phyloP scores from a whole-genome alignment of 92 coral and sea anemone species.

The Heteractis magnifica region DNA sequence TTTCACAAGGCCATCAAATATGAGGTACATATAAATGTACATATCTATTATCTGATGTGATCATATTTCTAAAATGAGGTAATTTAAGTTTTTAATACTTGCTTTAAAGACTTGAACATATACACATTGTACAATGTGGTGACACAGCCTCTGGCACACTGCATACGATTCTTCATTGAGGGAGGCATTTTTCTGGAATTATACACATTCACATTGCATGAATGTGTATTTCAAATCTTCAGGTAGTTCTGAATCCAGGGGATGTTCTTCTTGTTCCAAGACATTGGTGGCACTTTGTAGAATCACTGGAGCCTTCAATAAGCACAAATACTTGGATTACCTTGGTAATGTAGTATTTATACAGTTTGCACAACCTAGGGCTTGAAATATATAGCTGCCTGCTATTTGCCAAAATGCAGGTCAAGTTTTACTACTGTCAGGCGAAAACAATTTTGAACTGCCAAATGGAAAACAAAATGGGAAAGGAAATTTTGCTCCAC shows the following conservation, averaged over 20 bases:
- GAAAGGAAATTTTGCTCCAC: too few species aligned
- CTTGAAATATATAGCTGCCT: too few species aligned
- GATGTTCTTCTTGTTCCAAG: conserved; percentile 93
- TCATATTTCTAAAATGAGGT: too few species aligned
- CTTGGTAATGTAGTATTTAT: conserved; percentile 62
- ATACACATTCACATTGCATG: background rate
- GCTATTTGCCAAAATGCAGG: too few species aligned
- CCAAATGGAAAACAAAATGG: too few species aligned
- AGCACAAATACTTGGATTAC: conserved; percentile 97
- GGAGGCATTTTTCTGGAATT: background rate
- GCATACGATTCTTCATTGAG: too few species aligned
- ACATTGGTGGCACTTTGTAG: conserved; percentile 99
- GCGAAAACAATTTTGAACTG: too few species aligned
- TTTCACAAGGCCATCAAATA: conserved; percentile 59
- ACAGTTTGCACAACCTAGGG: background rate
- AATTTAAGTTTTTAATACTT: too few species aligned
- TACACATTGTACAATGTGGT: too few species aligned
- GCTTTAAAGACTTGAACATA: too few species aligned
- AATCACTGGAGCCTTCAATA: conserved; percentile 81
- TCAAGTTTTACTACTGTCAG: too few species aligned
- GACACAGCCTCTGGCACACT: too few species aligned
- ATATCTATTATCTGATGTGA: background rate
- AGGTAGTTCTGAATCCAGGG: conserved; percentile 87
- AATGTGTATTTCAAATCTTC: background rate
- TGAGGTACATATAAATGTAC: conserved; percentile 51